Percentiles rank a stretch among this genome's conserved stretches.
These are phyloP conservation scores for Cisticola juncidis DNA, from an alignment of 2,113 vertebrate species.

Conservation along the genomic window DNA sequence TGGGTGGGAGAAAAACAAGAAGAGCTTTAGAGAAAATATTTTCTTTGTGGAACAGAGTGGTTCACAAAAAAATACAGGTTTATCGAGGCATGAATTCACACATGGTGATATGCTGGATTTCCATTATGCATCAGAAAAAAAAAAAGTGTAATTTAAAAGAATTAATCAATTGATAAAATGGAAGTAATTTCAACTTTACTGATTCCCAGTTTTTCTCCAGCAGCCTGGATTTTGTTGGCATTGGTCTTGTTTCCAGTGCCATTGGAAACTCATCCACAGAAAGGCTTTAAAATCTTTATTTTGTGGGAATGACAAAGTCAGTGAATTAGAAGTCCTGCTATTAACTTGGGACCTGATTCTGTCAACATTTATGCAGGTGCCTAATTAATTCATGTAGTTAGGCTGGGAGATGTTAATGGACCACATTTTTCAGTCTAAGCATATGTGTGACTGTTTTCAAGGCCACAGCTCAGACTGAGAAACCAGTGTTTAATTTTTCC, in stretches of 20 bases:
- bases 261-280: background rate
- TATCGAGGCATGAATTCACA: background rate
- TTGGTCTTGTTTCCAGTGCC: background rate
- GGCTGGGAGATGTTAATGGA: background rate
- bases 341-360: constrained; percentile 8
- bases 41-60: background rate
- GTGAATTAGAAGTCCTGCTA: background rate
- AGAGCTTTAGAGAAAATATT: background rate
- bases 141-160: background rate
- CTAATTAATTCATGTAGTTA: constrained; percentile 25
- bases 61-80: background rate
- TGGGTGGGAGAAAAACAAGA: background rate
- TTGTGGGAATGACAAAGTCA: background rate
- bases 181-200: background rate
- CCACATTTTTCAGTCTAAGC: background rate
- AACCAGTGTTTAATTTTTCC: background rate
- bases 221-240: background rate
- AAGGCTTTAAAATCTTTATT: background rate
- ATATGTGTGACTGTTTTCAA: background rate
- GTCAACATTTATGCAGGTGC: constrained; percentile 10
- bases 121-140: background rate
- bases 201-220: background rate
- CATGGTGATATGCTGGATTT: background rate
- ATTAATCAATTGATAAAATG: background rate
- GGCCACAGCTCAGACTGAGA: background rate